Evolutionary conservation across 2,797 vertebrate genomes (phyloP), one percentile per base, ranked within the genome.

Genomic region (Poecilia wingei): DNA sequence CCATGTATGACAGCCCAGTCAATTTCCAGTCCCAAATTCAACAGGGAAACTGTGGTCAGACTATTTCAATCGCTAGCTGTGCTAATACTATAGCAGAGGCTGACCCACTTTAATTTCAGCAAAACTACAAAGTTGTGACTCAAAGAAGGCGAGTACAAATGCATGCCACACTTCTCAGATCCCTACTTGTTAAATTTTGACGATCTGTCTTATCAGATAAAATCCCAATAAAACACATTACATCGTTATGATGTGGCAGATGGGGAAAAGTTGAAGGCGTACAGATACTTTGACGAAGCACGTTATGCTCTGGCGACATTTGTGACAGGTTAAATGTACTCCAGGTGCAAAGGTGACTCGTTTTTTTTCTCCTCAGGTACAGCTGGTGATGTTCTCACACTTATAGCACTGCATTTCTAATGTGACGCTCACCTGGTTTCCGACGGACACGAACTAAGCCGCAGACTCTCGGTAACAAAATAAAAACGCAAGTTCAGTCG

Each of bases 321-420:
- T 74, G 47, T 71, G 13, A 41, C 12, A 5, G 6, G 13, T 46
- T 76, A 68, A 76, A 82, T 85, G 73, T 66, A 89, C 4, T 87
- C 75, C 31, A 74, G 69, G 80, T 85, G 81, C 71, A 86, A 87
- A 87, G 51, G 72, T 18, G 79, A 82, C 82, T 79, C 78, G 81
- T 78, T 53, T 39, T 41, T 41, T 36, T 41, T 5, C 0, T 0
- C 36, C 59, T 66, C 59, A 8, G 25, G 36, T 13, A 25, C 83
- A 80, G 73, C n/a, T 59, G 77, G 72, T 36, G 71, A 53, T 47
- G 73, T 70, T 28, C n/a, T 81, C 74, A 81, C 73, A 72, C 77
- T 73, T 55, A 1, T 20, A 66, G 73, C 73, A 74, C 20, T 41
- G 36, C 10, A n/a, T 76, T 68, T 68, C 10, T 22, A 36, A 82